These are phyloP conservation scores for Zelostemma sp. DNA, from an alignment of 1,140 invertebrate species.

Conservation along the genomic window DNA sequence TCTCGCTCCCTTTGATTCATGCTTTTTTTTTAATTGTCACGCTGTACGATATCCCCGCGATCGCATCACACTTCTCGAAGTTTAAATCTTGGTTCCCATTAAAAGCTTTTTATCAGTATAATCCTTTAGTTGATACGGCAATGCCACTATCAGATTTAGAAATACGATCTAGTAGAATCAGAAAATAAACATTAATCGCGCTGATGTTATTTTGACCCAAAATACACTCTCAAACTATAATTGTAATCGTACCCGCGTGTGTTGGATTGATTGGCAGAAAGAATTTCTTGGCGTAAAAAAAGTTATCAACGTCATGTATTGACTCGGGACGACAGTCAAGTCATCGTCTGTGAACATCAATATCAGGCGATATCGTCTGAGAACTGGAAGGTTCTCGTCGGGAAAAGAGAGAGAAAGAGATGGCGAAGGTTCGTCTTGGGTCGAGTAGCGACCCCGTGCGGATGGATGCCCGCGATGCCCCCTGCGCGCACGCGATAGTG, in stretches of 20 bases:
- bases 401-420: constrained; percentile 13
- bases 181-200: too few relatives aligned
- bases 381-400: constrained; percentile 17
- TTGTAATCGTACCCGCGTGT: constrained; percentile 20
- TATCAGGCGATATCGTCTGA: constrained; percentile 39
- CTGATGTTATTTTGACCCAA: too few relatives aligned
- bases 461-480: constrained; percentile 62
- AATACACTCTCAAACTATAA: too few relatives aligned
- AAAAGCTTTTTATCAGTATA: too few relatives aligned
- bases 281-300: constrained; percentile 34
- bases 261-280: constrained; percentile 11
- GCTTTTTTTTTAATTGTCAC: constrained; percentile 59
- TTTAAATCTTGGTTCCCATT: background rate
- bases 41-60: constrained; percentile 15
- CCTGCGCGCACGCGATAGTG: constrained; percentile 58
- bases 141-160: too few relatives aligned
- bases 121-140: too few relatives aligned
- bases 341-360: constrained; percentile 36
- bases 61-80: background rate
- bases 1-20: constrained; percentile 47
- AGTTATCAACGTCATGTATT: constrained; percentile 42
- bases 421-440: constrained; percentile 38
- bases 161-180: too few relatives aligned
- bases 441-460: constrained; percentile 54
- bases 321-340: constrained; percentile 20